These are phyloP conservation scores for Rhimphoctona megacephalus DNA, from an alignment of 2,888 invertebrate species.

Conservation along the genomic window DNA sequence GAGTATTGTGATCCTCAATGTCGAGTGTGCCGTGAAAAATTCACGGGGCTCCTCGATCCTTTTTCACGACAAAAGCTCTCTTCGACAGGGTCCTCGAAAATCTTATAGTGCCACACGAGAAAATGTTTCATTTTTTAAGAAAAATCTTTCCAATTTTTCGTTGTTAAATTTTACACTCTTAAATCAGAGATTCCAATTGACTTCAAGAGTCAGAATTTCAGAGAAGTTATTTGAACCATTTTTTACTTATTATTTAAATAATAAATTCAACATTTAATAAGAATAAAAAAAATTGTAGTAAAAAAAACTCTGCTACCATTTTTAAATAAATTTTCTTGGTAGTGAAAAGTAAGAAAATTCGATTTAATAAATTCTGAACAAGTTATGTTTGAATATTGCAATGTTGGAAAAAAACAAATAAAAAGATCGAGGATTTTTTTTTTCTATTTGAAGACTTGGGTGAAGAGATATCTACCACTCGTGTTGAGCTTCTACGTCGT, in stretches of 20 bases:
- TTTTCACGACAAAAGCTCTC: constrained; percentile 53
- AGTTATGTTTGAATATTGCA: neutral
- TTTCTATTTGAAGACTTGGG: constrained; percentile 32
- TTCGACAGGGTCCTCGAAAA: neutral
- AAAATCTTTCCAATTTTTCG: constrained; percentile 55
- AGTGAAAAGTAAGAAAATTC: neutral
- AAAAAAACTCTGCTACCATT: neutral
- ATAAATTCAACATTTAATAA: neutral
- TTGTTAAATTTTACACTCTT: neutral
- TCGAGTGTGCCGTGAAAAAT: constrained; percentile 76
- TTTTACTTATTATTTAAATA: neutral
- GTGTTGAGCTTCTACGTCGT: constrained; percentile 48
- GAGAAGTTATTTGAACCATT: neutral
- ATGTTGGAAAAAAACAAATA: neutral
- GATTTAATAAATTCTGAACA: neutral
- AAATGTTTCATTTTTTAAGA: constrained; percentile 57
- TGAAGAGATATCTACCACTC: constrained; percentile 61
- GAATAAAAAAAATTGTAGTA: neutral
- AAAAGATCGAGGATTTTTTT: neutral
- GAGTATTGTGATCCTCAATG: constrained; percentile 72
- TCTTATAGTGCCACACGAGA: neutral
- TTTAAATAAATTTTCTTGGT: neutral
- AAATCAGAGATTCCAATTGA: neutral
- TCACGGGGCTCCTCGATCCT: constrained; percentile 60
- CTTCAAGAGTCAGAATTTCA: neutral